Conservation (phyloP, 2,113 vertebrate genomes). For the Falcunculus frontatus region DNA sequence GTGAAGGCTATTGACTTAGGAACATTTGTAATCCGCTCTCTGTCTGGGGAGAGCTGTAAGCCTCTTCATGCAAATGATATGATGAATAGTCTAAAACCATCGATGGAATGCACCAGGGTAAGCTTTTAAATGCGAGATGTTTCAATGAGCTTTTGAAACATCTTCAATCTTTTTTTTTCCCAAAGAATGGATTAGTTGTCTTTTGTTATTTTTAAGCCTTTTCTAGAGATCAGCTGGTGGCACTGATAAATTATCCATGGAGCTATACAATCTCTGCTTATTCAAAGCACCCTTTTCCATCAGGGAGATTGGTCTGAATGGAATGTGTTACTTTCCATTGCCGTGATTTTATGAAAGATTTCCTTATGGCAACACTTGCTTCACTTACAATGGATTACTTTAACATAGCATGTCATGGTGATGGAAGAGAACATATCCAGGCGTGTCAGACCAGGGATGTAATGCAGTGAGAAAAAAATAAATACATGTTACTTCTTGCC, state of each 20-base stretch:
- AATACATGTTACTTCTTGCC: neutral
- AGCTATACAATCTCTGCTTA: conserved; percentile 48
- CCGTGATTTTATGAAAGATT: conserved; percentile 37
- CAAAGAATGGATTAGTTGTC: conserved; percentile 34
- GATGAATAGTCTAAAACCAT: conserved; percentile 38
- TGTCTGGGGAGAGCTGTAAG: conserved; percentile 51
- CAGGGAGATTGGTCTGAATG: conserved; percentile 33
- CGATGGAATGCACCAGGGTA: conserved; percentile 16
- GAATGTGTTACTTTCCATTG: conserved; percentile 13
- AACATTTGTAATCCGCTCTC: conserved; percentile 37
- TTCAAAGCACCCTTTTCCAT: conserved; percentile 34
- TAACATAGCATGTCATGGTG: neutral
- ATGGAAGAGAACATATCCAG: neutral
- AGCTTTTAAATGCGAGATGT: conserved; percentile 12
- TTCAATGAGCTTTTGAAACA: conserved; percentile 31
- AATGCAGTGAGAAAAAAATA: neutral
- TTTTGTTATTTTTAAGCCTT: conserved; percentile 54
- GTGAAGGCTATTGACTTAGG: conserved; percentile 12
- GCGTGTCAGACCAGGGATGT: neutral
- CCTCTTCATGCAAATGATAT: conserved; percentile 41
- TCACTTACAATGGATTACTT: neutral
- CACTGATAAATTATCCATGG: conserved; percentile 62
- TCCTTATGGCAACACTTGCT: neutral
- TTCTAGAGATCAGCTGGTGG: conserved; percentile 54
- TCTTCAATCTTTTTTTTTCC: neutral